A percentile compares a stretch with the other conserved stretches of the same genome.
phyloP scores from a whole-genome alignment of 2,797 vertebrate species.

The Labeo calbasu region DNA sequence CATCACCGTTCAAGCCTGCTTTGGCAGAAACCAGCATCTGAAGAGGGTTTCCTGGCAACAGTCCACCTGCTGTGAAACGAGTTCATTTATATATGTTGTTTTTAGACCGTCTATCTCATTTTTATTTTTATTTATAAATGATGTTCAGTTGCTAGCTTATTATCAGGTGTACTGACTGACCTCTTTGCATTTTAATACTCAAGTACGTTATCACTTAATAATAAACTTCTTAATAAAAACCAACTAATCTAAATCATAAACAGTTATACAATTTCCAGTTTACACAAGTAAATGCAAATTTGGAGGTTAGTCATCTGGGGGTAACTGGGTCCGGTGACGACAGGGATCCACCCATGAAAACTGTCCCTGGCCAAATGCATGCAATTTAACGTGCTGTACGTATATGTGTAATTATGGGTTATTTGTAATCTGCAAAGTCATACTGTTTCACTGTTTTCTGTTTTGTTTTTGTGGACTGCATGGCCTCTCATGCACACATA shows the following conservation, averaged over 20 bases:
- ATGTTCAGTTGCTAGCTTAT: constrained; percentile 52
- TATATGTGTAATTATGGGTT: neutral
- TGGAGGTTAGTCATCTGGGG: neutral
- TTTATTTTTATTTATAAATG: constrained; percentile 55
- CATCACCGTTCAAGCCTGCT: neutral
- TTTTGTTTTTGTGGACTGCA: neutral
- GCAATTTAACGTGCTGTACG: neutral
- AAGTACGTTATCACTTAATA: neutral
- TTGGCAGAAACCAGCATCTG: constrained; percentile 34
- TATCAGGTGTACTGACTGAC: constrained; percentile 56
- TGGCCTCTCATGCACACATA: neutral
- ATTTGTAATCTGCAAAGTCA: neutral
- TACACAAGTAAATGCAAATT: constrained; percentile 50
- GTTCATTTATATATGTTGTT: constrained; percentile 54
- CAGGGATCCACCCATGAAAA: neutral
- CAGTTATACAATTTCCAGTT: constrained; percentile 68
- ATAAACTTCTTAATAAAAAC: neutral
- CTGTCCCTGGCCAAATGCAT: neutral
- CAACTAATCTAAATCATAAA: constrained; percentile 58
- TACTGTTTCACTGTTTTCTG: neutral
- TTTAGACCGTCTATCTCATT: constrained; percentile 45
- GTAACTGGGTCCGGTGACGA: neutral
- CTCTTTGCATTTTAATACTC: constrained; percentile 56
- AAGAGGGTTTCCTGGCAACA: constrained; percentile 59
- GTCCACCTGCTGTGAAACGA: constrained; percentile 35